Evolutionary conservation across 2,113 vertebrate species (phyloP).

Genomic region (Crotalus viridis): DNA sequence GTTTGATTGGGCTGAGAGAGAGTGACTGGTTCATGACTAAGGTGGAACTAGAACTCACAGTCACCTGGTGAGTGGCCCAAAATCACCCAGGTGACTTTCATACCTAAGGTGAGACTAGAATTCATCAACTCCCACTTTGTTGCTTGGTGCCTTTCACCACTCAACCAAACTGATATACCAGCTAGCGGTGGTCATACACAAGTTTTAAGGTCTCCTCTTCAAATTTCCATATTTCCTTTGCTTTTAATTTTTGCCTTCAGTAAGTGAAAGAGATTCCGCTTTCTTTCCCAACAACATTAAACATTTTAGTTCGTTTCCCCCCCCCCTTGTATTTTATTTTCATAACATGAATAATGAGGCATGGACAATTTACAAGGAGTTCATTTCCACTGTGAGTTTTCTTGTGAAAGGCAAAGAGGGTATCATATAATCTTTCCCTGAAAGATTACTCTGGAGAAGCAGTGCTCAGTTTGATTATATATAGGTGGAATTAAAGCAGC

Average conservation of each 20-base stretch:
- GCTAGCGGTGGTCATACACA: rapidly evolving
- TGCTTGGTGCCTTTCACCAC: neutral
- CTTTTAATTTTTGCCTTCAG: neutral
- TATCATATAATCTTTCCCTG: neutral
- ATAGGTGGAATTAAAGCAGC: neutral
- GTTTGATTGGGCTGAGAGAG: too few relatives aligned
- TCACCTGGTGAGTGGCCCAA: neutral
- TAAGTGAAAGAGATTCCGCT: neutral
- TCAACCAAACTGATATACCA: neutral
- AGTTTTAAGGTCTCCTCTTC: neutral
- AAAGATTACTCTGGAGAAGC: neutral
- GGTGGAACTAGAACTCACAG: neutral
- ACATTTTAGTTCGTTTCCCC: neutral
- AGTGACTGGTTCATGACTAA: too few relatives aligned
- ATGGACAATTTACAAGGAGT: neutral
- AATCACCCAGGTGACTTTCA: neutral
- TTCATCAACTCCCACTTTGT: neutral
- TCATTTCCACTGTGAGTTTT: neutral
- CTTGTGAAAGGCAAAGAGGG: neutral
- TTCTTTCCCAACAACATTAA: neutral
- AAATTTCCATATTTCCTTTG: neutral
- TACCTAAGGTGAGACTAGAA: neutral
- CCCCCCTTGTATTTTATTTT: neutral
- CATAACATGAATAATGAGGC: neutral
- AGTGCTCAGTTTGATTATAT: neutral